A percentile compares a stretch with the other conserved stretches of the same genome.
These are phyloP conservation scores for Lissocephala sabroskyi DNA, from an alignment of 2,888 invertebrate genomes.

Conservation along the genomic window DNA sequence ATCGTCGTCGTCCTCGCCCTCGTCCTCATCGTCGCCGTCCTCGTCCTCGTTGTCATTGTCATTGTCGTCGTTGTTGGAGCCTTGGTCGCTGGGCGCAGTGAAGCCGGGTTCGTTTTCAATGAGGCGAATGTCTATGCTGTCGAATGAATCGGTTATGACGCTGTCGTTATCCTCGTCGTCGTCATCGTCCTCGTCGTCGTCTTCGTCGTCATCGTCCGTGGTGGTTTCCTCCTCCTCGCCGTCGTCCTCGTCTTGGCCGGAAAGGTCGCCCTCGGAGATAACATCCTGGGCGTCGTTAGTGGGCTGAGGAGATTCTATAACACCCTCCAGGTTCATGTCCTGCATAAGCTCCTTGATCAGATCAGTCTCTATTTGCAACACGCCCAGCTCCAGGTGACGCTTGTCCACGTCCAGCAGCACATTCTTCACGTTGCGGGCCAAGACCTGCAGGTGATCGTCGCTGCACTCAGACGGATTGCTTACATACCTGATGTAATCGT, in stretches of 20 bases:
- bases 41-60: constrained; percentile 30
- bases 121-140: constrained; percentile 49
- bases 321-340: constrained; percentile 61
- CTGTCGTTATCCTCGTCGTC: constrained; percentile 53
- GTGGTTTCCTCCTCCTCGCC: constrained; percentile 37
- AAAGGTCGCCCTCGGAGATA: constrained; percentile 27
- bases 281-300: constrained; percentile 37
- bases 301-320: too few species aligned
- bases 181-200: constrained; percentile 15
- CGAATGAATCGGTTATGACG: constrained; percentile 49
- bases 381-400: constrained; percentile 59
- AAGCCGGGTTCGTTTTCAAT: constrained; percentile 45
- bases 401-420: constrained; percentile 59
- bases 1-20: constrained; percentile 30
- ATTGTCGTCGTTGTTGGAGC: constrained; percentile 40
- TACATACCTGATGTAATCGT: constrained; percentile 67
- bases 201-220: constrained; percentile 36
- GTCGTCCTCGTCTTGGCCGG: constrained; percentile 31
- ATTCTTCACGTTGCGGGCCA: constrained; percentile 67
- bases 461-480: constrained; percentile 40
- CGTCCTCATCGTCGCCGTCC: constrained; percentile 14
- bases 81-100: constrained; percentile 39
- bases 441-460: constrained; percentile 49
- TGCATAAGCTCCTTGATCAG: constrained; percentile 66
- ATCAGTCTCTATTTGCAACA: constrained; percentile 66